Evolutionary conservation across 2,113 vertebrate genomes (phyloP).

Genomic region (Trochalopteron elliotii): DNA sequence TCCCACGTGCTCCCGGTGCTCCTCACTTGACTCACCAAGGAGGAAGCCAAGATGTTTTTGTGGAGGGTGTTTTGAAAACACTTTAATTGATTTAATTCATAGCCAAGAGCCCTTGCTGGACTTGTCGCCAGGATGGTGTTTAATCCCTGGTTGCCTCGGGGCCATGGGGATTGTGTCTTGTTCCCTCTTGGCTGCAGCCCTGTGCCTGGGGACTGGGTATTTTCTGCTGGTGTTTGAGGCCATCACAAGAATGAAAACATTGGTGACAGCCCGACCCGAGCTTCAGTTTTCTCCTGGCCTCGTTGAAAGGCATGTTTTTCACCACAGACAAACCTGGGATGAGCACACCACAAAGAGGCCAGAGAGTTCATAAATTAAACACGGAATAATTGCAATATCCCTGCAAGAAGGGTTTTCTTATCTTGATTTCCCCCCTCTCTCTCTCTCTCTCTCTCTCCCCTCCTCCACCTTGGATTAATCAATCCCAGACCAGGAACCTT

Average conservation of each 20-base stretch:
- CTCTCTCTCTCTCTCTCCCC: not conserved
- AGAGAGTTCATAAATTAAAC: not conserved
- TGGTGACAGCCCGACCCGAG: not conserved
- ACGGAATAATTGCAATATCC: not conserved
- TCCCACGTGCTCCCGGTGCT: not conserved
- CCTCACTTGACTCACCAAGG: not conserved
- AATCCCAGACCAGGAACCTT: conserved; percentile 9
- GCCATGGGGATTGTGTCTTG: rapidly evolving
- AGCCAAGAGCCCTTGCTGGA: not conserved
- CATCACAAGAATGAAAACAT: not conserved
- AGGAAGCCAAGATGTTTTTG: not conserved
- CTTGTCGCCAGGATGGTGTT: not conserved
- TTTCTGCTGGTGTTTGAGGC: not conserved
- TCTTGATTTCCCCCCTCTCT: not conserved
- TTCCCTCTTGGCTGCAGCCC: not conserved
- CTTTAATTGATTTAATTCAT: not conserved
- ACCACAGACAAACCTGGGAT: not conserved
- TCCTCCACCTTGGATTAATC: not conserved
- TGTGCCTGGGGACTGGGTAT: not conserved
- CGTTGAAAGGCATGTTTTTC: not conserved
- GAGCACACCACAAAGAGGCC: not conserved
- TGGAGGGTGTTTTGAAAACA: not conserved
- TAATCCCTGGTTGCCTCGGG: not conserved
- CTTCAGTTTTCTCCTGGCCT: not conserved
- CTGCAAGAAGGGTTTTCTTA: not conserved